phyloP scores from a whole-genome alignment of 1,140 invertebrate genomes.

The Thereuonema tuberculata region DNA sequence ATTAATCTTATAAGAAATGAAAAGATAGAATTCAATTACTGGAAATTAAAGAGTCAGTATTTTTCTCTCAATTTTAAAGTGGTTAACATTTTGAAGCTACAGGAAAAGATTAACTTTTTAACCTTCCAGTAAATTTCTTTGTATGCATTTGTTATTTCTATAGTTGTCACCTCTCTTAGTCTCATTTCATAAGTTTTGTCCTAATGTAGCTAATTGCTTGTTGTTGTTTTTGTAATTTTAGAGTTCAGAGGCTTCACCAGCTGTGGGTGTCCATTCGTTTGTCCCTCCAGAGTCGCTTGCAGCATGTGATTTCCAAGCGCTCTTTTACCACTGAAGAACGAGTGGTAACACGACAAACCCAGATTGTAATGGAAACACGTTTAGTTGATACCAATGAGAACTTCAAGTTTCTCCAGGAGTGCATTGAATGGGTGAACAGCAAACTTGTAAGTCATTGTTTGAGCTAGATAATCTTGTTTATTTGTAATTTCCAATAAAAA shows the following conservation, averaged over 20 bases:
- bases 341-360: conserved; percentile 66
- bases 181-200: no score
- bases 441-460: conserved; percentile 50
- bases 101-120: no score
- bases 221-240: no score
- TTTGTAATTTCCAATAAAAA: neutral
- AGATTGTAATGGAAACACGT: conserved; percentile 72
- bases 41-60: no score
- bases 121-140: no score
- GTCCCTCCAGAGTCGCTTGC: conserved; percentile 65
- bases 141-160: no score
- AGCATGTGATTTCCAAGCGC: conserved; percentile 50
- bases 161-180: no score
- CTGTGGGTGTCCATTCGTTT: conserved; percentile 73
- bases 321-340: conserved; percentile 65
- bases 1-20: no score
- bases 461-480: conserved; percentile 13
- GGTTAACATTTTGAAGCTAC: no score
- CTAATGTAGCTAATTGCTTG: no score
- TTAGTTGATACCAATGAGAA: conserved; percentile 83
- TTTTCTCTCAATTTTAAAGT: no score
- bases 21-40: no score
- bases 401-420: conserved; percentile 79
- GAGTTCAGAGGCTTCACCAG: conserved; percentile 85
- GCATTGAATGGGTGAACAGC: conserved; percentile 83